Base-by-base conservation (phyloP, 2,888 invertebrate genomes). In the Archaeoteleia sp. region DNA sequence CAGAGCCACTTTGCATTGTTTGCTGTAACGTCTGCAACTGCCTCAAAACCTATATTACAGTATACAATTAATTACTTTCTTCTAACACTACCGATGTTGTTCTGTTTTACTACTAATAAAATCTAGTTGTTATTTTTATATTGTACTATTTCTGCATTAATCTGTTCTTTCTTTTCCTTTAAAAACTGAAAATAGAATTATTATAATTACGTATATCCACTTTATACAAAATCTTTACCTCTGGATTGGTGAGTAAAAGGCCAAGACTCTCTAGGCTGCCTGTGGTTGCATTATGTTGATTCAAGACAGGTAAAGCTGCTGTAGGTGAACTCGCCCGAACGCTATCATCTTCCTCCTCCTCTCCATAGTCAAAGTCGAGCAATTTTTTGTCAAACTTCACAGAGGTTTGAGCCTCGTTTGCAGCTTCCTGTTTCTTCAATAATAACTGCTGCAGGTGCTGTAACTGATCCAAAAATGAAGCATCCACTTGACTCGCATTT, bases 301-400 rank as follows among this genome's bases (percentile, higher is more conserved):
- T 72, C 15, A n/a, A n/a, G n/a, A 72, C 27, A 65, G 54, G 74
- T 40, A 68, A 74, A 8, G 72, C 73, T 8, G 80, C 78, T n/a
- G 81, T 80, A 10, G 87, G 86, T 0, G 88, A 88, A 17, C 86
- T 87, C 27, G 80, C 76, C 2, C 74, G 71, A 23, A 82, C 71
- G 0, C 82, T 86, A 62, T 89, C 90, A 29, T 92, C 92, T n/a
- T 95, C 95, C 53, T 95, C 95, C 70, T 96, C 96, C 74, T 95
- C 95, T 54, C 94, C 95, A 82, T 96, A 96, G 85, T 96, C 96
- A 85, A 95, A 96, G 86, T 96, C 93, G 62, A 96, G 86, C 9
- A 96, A 86, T 81, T 95, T 95, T 79, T 94, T 90, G 82, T 94
- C 94, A 84, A 94, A 94, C 82, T 93, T 93, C 2, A 92, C 89